A percentile compares a stretch with the other conserved stretches of the same genome.
Evolutionary conservation across 1,140 invertebrate genomes (phyloP).

Genomic region (Laupala kohalensis): DNA sequence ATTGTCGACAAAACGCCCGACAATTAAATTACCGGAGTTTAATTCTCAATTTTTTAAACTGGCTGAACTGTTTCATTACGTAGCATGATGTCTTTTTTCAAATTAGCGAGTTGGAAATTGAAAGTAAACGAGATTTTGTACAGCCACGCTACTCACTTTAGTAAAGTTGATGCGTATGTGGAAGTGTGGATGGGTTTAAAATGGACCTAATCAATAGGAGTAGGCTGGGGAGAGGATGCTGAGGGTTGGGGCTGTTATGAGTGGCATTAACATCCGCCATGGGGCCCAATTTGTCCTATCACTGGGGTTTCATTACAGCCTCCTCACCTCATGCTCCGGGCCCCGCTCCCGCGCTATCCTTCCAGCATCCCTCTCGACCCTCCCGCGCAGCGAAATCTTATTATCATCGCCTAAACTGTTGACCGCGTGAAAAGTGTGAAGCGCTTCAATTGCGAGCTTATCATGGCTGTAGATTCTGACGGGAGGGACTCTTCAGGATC

Average conservation of each 20-base stretch:
- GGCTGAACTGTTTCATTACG: background rate
- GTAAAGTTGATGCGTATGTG: background rate
- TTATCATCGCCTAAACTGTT: no score
- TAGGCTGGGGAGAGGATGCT: background rate
- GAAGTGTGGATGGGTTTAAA: background rate
- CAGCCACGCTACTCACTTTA: background rate
- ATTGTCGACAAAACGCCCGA: background rate
- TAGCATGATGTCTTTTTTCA: background rate
- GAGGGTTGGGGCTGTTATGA: background rate
- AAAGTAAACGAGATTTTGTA: constrained; percentile 4
- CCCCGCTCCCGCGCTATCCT: background rate
- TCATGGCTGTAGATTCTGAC: no score
- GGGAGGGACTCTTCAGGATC: no score
- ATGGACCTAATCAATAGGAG: constrained; percentile 5
- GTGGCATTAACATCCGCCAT: background rate
- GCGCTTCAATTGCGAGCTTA: no score
- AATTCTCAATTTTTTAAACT: background rate
- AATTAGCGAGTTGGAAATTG: constrained; percentile 8
- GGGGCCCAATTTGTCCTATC: constrained; percentile 4
- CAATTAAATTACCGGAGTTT: background rate
- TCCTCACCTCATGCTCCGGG: background rate
- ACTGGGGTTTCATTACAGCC: constrained; percentile 5
- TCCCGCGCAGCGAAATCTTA: no score
- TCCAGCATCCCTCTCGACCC: background rate
- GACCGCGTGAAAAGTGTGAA: no score